phyloP scores from a whole-genome alignment of 2,113 vertebrate species.

The Psophia crepitans region DNA sequence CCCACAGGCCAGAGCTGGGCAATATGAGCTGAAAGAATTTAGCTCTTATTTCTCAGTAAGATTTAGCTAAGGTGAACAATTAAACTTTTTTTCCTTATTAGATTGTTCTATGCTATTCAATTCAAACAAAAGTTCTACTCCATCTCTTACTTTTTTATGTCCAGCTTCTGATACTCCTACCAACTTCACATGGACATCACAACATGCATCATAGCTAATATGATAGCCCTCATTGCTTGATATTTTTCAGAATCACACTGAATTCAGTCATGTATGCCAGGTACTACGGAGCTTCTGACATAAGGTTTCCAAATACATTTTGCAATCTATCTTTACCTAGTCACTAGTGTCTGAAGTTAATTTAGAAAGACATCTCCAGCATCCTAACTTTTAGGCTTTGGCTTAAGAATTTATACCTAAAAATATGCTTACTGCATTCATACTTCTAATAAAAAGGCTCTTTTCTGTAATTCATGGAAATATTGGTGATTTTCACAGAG shows the following conservation, averaged over 20 bases:
- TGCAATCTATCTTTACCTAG: neutral
- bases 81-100: neutral
- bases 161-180: neutral
- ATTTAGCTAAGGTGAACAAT: neutral
- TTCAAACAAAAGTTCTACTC: neutral
- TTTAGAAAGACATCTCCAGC: neutral
- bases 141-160: neutral
- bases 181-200: neutral
- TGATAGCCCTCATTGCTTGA: neutral
- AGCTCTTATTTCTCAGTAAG: neutral
- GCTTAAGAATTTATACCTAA: neutral
- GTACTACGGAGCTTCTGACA: neutral
- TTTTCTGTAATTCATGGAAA: neutral
- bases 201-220: neutral
- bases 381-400: neutral
- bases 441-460: neutral
- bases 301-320: neutral
- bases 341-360: neutral
- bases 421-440: neutral
- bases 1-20: neutral
- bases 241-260: neutral
- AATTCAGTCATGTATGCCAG: neutral
- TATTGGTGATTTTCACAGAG: neutral
- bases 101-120: neutral
- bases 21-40: neutral